Evolutionary conservation across 2,888 invertebrate genomes (phyloP).

Genomic region (Pandemis corylana): DNA sequence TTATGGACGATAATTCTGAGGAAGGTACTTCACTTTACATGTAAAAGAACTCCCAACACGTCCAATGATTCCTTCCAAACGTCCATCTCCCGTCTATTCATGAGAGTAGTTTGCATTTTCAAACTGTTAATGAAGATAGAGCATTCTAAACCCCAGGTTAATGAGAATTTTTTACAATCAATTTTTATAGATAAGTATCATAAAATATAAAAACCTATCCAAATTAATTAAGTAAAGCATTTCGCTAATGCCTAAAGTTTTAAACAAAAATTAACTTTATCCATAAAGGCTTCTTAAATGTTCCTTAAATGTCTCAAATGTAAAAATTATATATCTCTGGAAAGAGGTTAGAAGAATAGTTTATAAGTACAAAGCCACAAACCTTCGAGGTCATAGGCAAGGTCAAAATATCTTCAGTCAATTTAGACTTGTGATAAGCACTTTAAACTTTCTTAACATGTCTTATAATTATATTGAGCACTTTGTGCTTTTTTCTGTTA

Average conservation of each 20-base stretch:
- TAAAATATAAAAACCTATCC: too few species aligned
- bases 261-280: background rate
- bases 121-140: background rate
- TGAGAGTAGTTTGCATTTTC: background rate
- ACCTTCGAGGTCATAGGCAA: background rate
- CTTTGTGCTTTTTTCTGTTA: background rate
- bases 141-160: background rate
- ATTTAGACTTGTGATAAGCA: background rate
- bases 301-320: background rate
- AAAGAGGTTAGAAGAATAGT: too few species aligned
- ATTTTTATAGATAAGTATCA: background rate
- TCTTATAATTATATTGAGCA: background rate
- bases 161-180: background rate
- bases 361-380: background rate
- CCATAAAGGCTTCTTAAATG: background rate
- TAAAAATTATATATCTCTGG: too few species aligned
- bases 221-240: background rate
- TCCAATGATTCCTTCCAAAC: background rate
- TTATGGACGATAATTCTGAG: conserved; percentile 77
- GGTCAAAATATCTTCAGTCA: background rate
- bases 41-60: background rate
- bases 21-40: conserved; percentile 63
- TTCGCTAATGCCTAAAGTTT: background rate
- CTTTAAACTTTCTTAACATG: background rate
- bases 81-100: background rate